A percentile compares a stretch with the other conserved stretches of the same genome.
These are phyloP conservation scores for Drosophila bocqueti DNA, from an alignment of 1,140 invertebrate genomes.

Conservation along the genomic window DNA sequence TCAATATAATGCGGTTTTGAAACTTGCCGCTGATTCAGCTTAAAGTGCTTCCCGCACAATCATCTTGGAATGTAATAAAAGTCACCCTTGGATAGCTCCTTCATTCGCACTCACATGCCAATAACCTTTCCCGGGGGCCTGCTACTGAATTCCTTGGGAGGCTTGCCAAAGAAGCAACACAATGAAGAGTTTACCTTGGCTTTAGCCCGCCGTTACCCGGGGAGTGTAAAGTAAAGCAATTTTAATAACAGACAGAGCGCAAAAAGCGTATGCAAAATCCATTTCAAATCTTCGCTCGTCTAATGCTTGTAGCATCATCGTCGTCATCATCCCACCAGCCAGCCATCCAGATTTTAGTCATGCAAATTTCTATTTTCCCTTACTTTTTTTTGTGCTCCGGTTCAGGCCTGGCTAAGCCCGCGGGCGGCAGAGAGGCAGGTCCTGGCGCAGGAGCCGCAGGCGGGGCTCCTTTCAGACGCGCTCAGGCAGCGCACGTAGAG, in stretches of 20 bases:
- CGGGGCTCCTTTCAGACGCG: slow-evolving; percentile 62
- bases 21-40: slow-evolving; percentile 24
- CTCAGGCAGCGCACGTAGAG: slow-evolving; percentile 73
- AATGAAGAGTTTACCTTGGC: slow-evolving; percentile 46
- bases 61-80: slow-evolving; percentile 46
- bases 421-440: not conserved
- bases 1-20: not conserved
- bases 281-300: slow-evolving; percentile 70
- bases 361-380: slow-evolving; percentile 58
- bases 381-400: slow-evolving; percentile 5
- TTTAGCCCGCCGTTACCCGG: slow-evolving; percentile 11
- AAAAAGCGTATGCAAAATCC: slow-evolving; percentile 72
- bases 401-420: slow-evolving; percentile 37
- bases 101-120: slow-evolving; percentile 26
- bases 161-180: slow-evolving; percentile 2
- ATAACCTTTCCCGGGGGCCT: slow-evolving; percentile 22
- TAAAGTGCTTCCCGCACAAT: slow-evolving; percentile 20
- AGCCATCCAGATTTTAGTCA: slow-evolving; percentile 54
- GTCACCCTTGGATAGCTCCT: slow-evolving; percentile 36
- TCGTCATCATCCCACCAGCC: slow-evolving; percentile 28
- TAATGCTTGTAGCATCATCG: slow-evolving; percentile 48
- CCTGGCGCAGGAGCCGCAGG: slow-evolving; percentile 22
- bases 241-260: slow-evolving; percentile 74
- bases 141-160: slow-evolving; percentile 14
- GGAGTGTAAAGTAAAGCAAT: slow-evolving; percentile 49